Evolutionary conservation across 2,888 invertebrate genomes (phyloP).

Genomic region (Eudasyphora cyanicolor): DNA sequence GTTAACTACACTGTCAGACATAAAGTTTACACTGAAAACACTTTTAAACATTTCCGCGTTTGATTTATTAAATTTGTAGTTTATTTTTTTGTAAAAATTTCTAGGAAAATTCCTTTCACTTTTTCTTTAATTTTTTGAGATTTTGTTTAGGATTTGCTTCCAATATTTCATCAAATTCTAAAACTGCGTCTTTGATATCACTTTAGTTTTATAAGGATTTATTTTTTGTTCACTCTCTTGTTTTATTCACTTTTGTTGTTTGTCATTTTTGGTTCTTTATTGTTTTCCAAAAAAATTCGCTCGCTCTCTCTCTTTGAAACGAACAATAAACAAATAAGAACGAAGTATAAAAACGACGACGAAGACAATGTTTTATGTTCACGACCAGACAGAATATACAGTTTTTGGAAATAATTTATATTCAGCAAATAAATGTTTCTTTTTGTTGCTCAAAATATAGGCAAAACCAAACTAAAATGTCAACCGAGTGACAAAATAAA

Average conservation of each 20-base stretch:
- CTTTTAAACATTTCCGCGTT: background rate
- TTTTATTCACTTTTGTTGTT: background rate
- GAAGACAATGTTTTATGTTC: constrained; percentile 33
- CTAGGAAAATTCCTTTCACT: background rate
- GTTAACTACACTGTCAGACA: background rate
- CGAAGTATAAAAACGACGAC: constrained; percentile 12
- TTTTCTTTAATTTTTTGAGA: background rate
- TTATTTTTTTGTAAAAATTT: background rate
- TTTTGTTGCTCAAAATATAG: too few species aligned
- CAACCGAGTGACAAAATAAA: constrained; percentile 1
- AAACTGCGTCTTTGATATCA: background rate
- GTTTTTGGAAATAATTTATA: too few species aligned
- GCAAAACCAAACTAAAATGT: background rate
- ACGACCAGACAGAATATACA: constrained; percentile 46
- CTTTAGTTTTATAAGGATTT: too few species aligned
- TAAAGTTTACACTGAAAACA: background rate
- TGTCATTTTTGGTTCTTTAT: background rate
- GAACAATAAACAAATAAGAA: background rate
- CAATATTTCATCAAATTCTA: background rate
- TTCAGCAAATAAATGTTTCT: too few species aligned
- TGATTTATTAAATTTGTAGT: background rate
- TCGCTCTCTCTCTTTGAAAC: constrained; percentile 2
- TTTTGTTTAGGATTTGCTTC: background rate
- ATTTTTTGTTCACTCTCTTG: background rate
- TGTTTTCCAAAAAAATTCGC: constrained; percentile 10